A percentile compares a stretch with the other conserved stretches of the same genome.
Conservation (phyloP, 1,140 invertebrate genomes). For the Paraescarpia echinospica region DNA sequence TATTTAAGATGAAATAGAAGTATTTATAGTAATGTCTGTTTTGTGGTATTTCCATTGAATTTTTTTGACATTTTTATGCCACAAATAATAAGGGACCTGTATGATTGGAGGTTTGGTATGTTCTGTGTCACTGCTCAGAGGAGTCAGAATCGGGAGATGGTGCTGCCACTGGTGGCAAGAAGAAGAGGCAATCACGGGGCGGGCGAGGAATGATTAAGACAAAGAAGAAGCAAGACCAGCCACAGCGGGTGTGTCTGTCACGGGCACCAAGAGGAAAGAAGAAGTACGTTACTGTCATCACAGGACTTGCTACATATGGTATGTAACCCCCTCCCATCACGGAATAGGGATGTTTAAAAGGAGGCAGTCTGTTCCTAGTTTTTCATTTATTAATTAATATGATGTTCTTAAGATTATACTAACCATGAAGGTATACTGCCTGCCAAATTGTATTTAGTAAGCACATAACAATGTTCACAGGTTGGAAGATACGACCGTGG, state of each 20-base stretch:
- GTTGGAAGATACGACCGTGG: too few species aligned
- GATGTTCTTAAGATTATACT: too few species aligned
- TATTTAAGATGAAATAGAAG: too few species aligned
- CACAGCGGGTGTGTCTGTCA: constrained; percentile 77
- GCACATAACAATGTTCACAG: too few species aligned
- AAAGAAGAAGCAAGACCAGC: constrained; percentile 79
- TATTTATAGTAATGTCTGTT: neutral
- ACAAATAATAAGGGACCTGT: neutral
- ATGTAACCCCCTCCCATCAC: constrained; percentile 37
- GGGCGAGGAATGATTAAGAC: constrained; percentile 86
- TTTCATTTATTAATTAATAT: too few species aligned
- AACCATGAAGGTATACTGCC: too few species aligned
- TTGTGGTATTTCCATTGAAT: neutral
- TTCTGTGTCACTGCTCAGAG: neutral
- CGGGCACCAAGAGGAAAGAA: constrained; percentile 95
- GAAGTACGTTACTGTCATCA: constrained; percentile 89
- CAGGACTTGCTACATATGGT: constrained; percentile 82
- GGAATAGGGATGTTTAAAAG: too few species aligned
- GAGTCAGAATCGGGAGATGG: neutral
- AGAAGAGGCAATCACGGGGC: constrained; percentile 81
- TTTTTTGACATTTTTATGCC: neutral
- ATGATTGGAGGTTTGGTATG: neutral
- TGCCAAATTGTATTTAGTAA: too few species aligned
- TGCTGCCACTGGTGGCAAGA: constrained; percentile 49
- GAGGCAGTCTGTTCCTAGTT: too few species aligned